Evolutionary conservation across 2,113 vertebrate genomes (phyloP).

Genomic region (Cryptotis parvus): DNA sequence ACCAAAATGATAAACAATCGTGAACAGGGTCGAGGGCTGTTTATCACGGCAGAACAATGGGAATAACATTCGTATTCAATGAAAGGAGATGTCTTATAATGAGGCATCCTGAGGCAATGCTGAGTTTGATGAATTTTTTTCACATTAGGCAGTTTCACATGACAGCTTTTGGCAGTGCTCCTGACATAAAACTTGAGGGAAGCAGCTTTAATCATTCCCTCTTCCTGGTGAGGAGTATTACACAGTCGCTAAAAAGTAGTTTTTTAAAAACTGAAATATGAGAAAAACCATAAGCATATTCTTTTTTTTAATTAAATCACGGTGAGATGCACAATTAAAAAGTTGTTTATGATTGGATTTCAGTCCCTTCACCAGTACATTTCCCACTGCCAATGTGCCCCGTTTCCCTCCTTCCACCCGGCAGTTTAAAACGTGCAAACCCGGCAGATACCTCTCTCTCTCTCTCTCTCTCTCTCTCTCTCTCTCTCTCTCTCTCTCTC

Average conservation of each 20-base stretch:
- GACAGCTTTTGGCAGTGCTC: neutral
- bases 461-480: too few relatives aligned
- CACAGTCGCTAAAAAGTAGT: slow-evolving; percentile 16
- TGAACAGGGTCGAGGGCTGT: neutral
- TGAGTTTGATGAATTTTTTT: slow-evolving; percentile 12
- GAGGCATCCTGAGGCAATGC: too few relatives aligned
- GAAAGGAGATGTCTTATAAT: neutral
- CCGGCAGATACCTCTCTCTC: too few relatives aligned
- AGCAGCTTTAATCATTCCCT: slow-evolving; percentile 13
- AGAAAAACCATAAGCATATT: neutral
- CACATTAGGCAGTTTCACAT: neutral
- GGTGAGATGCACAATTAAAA: too few relatives aligned
- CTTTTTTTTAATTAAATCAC: too few relatives aligned
- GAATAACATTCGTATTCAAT: neutral
- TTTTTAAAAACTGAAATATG: slow-evolving; percentile 6
- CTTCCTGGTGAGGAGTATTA: slow-evolving; percentile 42
- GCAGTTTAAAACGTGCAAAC: too few relatives aligned
- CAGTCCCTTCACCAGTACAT: too few relatives aligned
- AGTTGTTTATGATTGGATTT: too few relatives aligned
- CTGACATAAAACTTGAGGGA: slow-evolving; percentile 5
- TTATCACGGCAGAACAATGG: neutral
- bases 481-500: too few relatives aligned
- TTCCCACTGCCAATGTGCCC: too few relatives aligned
- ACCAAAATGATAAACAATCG: neutral
- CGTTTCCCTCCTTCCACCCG: too few relatives aligned